These are phyloP conservation scores for Melanerpes formicivorus DNA, from an alignment of 2,113 vertebrate genomes.

Conservation along the genomic window DNA sequence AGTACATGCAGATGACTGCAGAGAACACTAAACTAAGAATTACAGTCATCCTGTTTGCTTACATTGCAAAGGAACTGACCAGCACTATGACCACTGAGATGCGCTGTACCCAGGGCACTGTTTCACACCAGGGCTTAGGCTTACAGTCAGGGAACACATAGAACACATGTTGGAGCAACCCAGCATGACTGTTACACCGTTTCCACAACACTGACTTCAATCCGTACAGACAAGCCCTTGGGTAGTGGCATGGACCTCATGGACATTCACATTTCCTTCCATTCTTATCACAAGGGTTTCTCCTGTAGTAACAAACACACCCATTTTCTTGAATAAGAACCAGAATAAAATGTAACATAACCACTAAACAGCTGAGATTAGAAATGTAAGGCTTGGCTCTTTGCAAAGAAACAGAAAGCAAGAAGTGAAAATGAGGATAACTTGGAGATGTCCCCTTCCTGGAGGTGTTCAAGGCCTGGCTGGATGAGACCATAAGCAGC, in stretches of 20 bases:
- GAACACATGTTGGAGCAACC: not conserved
- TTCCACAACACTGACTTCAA: not conserved
- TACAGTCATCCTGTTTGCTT: not conserved
- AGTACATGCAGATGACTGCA: not conserved
- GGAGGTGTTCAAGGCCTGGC: too few relatives aligned
- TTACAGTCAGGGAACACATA: not conserved
- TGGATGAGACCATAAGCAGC: too few relatives aligned
- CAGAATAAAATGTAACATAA: not conserved
- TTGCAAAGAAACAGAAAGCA: not conserved
- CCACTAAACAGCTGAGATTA: not conserved
- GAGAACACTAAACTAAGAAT: not conserved
- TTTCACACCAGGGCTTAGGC: not conserved
- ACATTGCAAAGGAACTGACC: not conserved
- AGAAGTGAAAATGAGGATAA: not conserved
- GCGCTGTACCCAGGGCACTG: not conserved
- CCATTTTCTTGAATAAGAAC: not conserved
- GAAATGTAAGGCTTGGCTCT: not conserved
- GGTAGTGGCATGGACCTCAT: not conserved
- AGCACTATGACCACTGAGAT: not conserved
- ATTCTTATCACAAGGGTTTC: not conserved
- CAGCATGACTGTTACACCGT: not conserved
- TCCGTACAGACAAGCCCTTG: not conserved
- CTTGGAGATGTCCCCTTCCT: too few relatives aligned
- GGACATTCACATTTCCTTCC: conserved; percentile 7
- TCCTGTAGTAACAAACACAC: not conserved